phyloP scores from a whole-genome alignment of 1,140 invertebrate genomes.

The Panonychus citri region DNA sequence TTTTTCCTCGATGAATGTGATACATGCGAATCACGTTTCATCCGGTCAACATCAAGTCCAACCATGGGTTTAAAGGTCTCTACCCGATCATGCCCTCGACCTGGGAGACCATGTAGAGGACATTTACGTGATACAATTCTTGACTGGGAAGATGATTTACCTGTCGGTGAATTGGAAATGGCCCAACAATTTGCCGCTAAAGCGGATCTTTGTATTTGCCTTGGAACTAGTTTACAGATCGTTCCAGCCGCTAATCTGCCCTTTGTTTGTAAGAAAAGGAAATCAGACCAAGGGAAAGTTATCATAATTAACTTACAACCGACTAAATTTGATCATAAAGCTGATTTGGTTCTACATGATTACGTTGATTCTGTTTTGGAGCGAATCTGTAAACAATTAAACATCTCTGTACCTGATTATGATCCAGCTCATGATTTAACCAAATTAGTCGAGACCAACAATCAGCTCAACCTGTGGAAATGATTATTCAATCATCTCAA shows the following conservation, averaged over 20 bases:
- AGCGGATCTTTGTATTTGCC: slow-evolving; percentile 70
- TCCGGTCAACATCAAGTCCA: slow-evolving; percentile 45
- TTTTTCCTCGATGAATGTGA: slow-evolving; percentile 90
- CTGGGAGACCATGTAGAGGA: slow-evolving; percentile 49
- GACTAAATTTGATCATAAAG: slow-evolving; percentile 88
- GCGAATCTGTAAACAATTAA: slow-evolving; percentile 44
- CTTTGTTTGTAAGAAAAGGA: slow-evolving; percentile 50
- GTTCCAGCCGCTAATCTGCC: slow-evolving; percentile 87
- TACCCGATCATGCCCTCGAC: slow-evolving; percentile 42
- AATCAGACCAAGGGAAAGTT: slow-evolving; percentile 30
- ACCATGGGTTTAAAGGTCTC: slow-evolving; percentile 77
- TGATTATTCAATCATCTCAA: too few species aligned
- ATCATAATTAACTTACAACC: slow-evolving; percentile 90
- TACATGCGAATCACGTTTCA: slow-evolving; percentile 33
- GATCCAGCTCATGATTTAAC: slow-evolving; percentile 35
- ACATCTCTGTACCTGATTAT: slow-evolving; percentile 45
- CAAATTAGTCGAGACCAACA: too few species aligned
- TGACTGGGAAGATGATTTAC: slow-evolving; percentile 94
- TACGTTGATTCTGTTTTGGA: slow-evolving; percentile 68
- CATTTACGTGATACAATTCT: slow-evolving; percentile 71
- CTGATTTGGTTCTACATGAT: slow-evolving; percentile 61
- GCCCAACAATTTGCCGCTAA: slow-evolving; percentile 63
- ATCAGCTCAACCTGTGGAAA: too few species aligned
- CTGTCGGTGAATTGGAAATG: slow-evolving; percentile 61
- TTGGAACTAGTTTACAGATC: slow-evolving; percentile 92